A percentile compares a stretch with the other conserved stretches of the same genome.
Conservation (phyloP, 2,797 vertebrate species). For the Macropodus opercularis region DNA sequence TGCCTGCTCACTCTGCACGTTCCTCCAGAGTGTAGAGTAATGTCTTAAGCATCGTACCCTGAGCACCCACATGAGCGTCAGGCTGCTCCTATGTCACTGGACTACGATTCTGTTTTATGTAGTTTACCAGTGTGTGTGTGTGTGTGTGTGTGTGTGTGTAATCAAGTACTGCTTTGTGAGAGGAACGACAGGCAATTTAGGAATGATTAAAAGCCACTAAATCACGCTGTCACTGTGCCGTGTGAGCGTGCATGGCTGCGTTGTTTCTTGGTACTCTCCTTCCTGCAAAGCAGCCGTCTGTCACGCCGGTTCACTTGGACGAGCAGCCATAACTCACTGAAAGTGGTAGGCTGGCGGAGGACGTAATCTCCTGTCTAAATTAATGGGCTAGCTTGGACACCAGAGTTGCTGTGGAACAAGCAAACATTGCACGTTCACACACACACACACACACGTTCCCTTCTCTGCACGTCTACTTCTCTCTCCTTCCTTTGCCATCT, state of each 20-base stretch:
- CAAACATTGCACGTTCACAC: conserved; percentile 44
- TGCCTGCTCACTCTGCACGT: conserved; percentile 48
- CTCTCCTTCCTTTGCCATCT: neutral
- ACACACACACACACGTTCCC: conserved; percentile 34
- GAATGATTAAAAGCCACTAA: conserved; percentile 69
- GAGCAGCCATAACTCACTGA: conserved; percentile 65
- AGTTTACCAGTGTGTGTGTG: conserved; percentile 35
- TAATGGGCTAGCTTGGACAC: conserved; percentile 71
- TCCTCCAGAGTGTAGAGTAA: conserved; percentile 20
- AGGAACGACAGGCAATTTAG: conserved; percentile 55
- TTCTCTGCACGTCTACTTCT: neutral
- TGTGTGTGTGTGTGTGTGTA: conserved; percentile 49
- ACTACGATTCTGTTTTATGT: conserved; percentile 42
- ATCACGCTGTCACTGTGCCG: conserved; percentile 48
- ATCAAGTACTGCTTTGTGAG: conserved; percentile 53
- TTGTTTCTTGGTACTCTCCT: conserved; percentile 26
- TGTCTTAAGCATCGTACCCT: neutral
- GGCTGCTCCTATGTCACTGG: conserved; percentile 12
- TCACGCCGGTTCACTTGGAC: conserved; percentile 44
- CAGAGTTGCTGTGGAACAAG: conserved; percentile 40
- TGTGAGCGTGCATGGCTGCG: neutral
- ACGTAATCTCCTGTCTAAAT: conserved; percentile 72
- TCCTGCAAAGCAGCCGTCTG: conserved; percentile 37
- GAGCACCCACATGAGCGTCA: conserved; percentile 3
- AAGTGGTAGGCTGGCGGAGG: conserved; percentile 63